Evolutionary conservation across 1,140 invertebrate genomes (phyloP).

Genomic region (Lordiphosa stackelbergi): DNA sequence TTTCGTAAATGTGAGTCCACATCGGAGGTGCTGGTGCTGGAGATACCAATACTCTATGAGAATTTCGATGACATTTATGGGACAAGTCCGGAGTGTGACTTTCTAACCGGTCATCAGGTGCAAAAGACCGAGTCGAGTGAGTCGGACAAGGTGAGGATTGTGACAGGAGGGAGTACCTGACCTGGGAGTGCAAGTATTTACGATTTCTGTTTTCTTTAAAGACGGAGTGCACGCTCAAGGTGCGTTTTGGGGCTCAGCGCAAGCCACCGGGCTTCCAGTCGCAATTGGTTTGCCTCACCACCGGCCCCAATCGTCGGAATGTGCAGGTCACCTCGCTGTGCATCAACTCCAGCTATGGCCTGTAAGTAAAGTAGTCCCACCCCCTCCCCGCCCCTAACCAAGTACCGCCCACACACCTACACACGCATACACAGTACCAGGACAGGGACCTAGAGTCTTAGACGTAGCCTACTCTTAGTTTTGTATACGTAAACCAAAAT

Average conservation of each 20-base stretch:
- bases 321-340: constrained; percentile 92
- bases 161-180: background rate
- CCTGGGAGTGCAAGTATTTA: too few relatives aligned
- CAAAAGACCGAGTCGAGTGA: constrained; percentile 80
- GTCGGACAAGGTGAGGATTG: constrained; percentile 79
- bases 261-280: constrained; percentile 95
- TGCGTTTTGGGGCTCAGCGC: constrained; percentile 86
- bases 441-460: constrained; percentile 26
- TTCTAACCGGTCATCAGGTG: constrained; percentile 81
- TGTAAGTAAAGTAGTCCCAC: constrained; percentile 84
- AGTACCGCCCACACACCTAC: constrained; percentile 21
- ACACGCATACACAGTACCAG: constrained; percentile 43
- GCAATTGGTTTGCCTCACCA: constrained; percentile 94
- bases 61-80: constrained; percentile 88
- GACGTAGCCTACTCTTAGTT: constrained; percentile 40
- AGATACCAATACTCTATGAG: constrained; percentile 92
- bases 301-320: constrained; percentile 87
- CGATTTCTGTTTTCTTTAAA: constrained; percentile 40
- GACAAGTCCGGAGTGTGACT: constrained; percentile 87
- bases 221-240: constrained; percentile 81
- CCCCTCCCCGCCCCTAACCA: background rate
- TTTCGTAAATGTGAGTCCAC: constrained; percentile 94
- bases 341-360: constrained; percentile 96
- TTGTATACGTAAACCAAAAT: constrained; percentile 42
- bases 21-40: constrained; percentile 90